Percentiles rank a stretch among this genome's conserved stretches.
phyloP scores from a whole-genome alignment of 2,888 invertebrate genomes.

The Anarsia innoxiella region DNA sequence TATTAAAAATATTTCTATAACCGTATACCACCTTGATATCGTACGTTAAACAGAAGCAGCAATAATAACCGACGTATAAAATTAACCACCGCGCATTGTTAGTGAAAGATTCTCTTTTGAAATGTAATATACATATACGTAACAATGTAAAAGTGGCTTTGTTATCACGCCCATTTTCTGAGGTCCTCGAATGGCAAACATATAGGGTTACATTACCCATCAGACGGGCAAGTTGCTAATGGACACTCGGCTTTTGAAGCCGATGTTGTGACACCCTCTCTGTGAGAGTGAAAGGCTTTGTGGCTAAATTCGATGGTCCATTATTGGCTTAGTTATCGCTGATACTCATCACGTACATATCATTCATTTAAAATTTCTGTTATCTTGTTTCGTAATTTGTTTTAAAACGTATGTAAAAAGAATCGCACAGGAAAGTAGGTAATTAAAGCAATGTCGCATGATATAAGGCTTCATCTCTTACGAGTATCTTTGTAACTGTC shows the following conservation, averaged over 20 bases:
- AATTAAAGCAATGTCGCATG: conserved; percentile 61
- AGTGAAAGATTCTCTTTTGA: no score
- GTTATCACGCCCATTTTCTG: conserved; percentile 47
- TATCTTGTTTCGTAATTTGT: no score
- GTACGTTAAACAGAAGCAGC: no score
- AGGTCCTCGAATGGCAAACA: conserved; percentile 55
- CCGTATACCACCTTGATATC: no score
- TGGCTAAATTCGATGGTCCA: conserved; percentile 18
- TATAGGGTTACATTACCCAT: conserved; percentile 67
- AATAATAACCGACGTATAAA: no score
- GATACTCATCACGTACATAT: no score
- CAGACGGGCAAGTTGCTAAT: conserved; percentile 60
- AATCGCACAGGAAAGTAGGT: no score
- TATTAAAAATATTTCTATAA: no score
- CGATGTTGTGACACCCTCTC: conserved; percentile 46
- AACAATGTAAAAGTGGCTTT: conserved; percentile 38
- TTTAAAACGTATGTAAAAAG: no score
- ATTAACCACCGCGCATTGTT: no score
- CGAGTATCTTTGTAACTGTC: conserved; percentile 41
- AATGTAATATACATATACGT: no score
- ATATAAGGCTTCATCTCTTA: conserved; percentile 48
- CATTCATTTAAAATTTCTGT: no score
- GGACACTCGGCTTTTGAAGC: conserved; percentile 57
- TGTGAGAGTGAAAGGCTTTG: conserved; percentile 27
- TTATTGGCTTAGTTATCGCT: conserved; percentile 15